Conservation (phyloP, 2,888 invertebrate species). For the Prosopocoilus inquinatus region DNA sequence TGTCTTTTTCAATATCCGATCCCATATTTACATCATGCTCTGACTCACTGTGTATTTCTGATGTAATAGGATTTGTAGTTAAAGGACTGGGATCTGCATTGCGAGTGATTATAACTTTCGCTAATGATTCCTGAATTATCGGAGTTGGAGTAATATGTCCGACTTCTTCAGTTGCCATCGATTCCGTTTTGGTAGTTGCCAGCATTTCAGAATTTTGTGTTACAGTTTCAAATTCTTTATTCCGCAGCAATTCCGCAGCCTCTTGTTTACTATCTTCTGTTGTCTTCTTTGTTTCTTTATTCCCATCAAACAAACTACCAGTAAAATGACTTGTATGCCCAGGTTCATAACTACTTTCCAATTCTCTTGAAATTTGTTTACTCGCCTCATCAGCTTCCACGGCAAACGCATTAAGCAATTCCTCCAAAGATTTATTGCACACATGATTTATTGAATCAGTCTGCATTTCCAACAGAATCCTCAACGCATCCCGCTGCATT, state of each 20-base stretch:
- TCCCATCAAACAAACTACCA: no score
- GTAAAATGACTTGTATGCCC: no score
- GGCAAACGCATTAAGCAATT: slow-evolving; percentile 70
- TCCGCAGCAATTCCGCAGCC: background rate
- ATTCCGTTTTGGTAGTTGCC: slow-evolving; percentile 32
- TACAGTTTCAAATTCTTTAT: background rate
- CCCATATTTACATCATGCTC: slow-evolving; percentile 46
- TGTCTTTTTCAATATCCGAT: slow-evolving; percentile 34
- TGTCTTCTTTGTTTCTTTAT: slow-evolving; percentile 31
- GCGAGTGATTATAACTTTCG: slow-evolving; percentile 43
- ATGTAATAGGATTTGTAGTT: slow-evolving; percentile 22
- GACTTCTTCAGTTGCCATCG: slow-evolving; percentile 34
- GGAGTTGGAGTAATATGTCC: slow-evolving; percentile 35
- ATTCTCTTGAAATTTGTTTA: slow-evolving; percentile 57
- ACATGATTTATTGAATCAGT: background rate
- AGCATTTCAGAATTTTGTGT: slow-evolving; percentile 33
- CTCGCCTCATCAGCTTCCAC: slow-evolving; percentile 75
- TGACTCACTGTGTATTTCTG: slow-evolving; percentile 32
- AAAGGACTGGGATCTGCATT: slow-evolving; percentile 26
- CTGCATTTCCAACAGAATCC: no score
- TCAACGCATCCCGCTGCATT: no score
- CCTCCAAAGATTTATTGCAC: slow-evolving; percentile 55
- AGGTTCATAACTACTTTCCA: slow-evolving; percentile 43
- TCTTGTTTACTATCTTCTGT: slow-evolving; percentile 54
- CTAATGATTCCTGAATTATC: slow-evolving; percentile 35